Conservation (phyloP, 2,113 vertebrate genomes). For the Trachemys scripta region DNA sequence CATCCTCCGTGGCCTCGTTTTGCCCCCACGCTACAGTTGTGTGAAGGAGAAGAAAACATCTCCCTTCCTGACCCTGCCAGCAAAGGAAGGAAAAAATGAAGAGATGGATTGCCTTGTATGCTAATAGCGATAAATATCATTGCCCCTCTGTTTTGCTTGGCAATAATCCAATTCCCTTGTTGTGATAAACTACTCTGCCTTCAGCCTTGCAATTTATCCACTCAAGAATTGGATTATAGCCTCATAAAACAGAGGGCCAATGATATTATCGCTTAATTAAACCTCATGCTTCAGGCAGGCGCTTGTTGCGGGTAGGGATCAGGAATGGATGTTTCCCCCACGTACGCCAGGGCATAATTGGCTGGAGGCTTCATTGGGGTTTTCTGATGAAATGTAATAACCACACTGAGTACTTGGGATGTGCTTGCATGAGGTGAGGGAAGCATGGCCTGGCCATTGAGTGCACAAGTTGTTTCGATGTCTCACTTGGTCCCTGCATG, state of each 20-base stretch:
- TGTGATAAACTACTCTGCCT: slow-evolving; percentile 7
- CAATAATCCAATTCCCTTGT: background rate
- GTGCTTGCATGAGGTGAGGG: no score
- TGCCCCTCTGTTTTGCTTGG: background rate
- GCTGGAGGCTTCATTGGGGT: background rate
- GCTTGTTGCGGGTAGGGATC: background rate
- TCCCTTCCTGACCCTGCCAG: background rate
- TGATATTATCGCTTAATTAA: background rate
- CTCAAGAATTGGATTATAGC: background rate
- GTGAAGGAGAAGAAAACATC: background rate
- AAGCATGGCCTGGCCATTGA: background rate
- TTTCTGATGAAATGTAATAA: background rate
- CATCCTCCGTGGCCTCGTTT: background rate
- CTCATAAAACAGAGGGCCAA: background rate
- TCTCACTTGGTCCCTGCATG: background rate
- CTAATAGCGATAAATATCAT: background rate
- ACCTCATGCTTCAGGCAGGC: background rate
- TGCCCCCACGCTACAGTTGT: accelerated
- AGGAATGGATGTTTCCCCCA: background rate
- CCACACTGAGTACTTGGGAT: background rate
- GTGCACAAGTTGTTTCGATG: background rate
- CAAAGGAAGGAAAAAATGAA: background rate
- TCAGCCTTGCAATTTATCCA: background rate
- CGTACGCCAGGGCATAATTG: background rate
- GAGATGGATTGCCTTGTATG: background rate